Conservation (phyloP, 2,113 vertebrate species). For the Lepus timidus region DNA sequence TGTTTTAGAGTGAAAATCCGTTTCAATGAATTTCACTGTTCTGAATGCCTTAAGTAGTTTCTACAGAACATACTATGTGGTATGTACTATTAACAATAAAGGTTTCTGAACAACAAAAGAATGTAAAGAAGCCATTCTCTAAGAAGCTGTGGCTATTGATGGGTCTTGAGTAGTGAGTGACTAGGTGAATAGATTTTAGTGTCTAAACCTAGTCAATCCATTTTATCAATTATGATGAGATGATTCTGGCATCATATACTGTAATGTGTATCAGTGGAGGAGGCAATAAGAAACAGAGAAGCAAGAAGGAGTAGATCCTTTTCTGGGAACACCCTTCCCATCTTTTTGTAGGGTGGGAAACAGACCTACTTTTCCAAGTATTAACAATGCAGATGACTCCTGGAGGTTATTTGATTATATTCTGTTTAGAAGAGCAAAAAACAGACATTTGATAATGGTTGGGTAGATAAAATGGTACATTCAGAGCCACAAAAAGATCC, state of each 20-base stretch:
- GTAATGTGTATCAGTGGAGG: background rate
- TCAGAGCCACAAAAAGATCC: background rate
- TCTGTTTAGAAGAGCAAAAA: background rate
- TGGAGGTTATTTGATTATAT: background rate
- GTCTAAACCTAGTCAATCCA: background rate
- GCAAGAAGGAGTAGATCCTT: background rate
- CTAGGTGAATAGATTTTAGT: conserved; percentile 4
- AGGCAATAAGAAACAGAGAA: background rate
- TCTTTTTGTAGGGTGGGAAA: background rate
- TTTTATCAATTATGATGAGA: conserved; percentile 3
- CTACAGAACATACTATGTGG: background rate
- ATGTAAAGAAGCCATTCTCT: conserved; percentile 41
- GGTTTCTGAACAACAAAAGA: background rate
- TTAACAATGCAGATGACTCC: background rate
- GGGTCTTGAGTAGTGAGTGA: background rate
- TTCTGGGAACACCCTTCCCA: background rate
- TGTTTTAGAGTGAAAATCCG: conserved; percentile 36
- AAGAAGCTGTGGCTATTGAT: background rate
- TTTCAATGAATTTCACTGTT: background rate
- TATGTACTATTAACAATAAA: background rate
- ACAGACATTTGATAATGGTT: background rate
- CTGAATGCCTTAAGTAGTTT: background rate
- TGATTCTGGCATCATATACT: background rate
- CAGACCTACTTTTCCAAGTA: background rate
- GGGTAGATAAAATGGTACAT: background rate